These are phyloP conservation scores for Trichopria drosophilae DNA, from an alignment of 2,888 invertebrate species.

Conservation along the genomic window DNA sequence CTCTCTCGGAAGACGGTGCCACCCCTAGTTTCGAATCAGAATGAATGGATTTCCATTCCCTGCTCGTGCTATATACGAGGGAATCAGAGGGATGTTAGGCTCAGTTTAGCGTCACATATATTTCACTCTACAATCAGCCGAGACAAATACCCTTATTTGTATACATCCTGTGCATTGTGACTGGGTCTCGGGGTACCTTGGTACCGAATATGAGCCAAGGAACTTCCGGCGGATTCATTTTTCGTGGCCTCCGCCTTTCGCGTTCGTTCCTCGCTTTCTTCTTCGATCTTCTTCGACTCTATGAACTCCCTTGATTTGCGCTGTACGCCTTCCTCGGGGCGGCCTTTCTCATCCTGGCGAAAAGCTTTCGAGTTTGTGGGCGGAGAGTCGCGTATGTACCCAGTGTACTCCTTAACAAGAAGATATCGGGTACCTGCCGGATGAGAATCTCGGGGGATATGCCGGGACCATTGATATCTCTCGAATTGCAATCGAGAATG, in stretches of 20 bases:
- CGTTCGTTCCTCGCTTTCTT: conserved; percentile 18
- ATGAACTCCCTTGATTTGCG: background rate
- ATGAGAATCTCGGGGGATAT: conserved; percentile 11
- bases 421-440: conserved; percentile 27
- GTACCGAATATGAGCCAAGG: conserved; percentile 29
- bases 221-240: conserved; percentile 38
- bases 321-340: conserved; percentile 12
- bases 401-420: conserved; percentile 4
- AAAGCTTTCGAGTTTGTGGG: conserved; percentile 20
- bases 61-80: conserved; percentile 1
- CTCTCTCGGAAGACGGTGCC: conserved; percentile 13
- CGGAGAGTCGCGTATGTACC: conserved; percentile 16
- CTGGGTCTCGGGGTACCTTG: conserved; percentile 39
- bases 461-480: conserved; percentile 19
- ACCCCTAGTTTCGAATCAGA: conserved; percentile 37
- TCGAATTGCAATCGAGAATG: conserved; percentile 18
- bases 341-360: conserved; percentile 8
- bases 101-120: conserved; percentile 52
- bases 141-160: conserved; percentile 59
- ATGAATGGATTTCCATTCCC: conserved; percentile 1
- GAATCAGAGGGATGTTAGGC: conserved; percentile 17
- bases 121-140: conserved; percentile 52
- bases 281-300: conserved; percentile 9
- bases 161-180: conserved; percentile 58
- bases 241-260: conserved; percentile 12